These are phyloP conservation scores for Sericinus montela DNA, from an alignment of 2,888 invertebrate genomes.

Conservation along the genomic window DNA sequence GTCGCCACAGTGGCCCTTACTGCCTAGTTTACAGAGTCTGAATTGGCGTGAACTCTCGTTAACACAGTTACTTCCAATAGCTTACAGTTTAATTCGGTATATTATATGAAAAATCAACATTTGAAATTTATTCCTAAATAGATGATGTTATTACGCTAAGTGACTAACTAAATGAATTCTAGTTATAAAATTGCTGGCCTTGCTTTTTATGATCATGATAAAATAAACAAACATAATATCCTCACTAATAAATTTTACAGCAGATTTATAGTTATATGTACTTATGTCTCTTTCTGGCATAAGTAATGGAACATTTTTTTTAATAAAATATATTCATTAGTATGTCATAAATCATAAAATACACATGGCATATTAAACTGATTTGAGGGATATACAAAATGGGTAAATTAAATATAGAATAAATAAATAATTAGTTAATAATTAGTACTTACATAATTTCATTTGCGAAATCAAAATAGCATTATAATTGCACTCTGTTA, in stretches of 20 bases:
- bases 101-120: too few species aligned
- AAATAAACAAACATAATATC: too few species aligned
- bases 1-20: neutral
- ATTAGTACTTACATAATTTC: too few species aligned
- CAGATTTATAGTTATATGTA: too few species aligned
- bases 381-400: neutral
- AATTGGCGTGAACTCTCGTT: neutral
- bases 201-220: too few species aligned
- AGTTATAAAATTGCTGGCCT: conserved; percentile 5
- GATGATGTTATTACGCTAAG: neutral
- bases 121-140: neutral
- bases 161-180: conserved; percentile 1
- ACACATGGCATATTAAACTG: neutral
- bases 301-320: too few species aligned
- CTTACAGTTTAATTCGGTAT: conserved; percentile 4
- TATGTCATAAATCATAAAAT: neutral
- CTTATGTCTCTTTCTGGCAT: too few species aligned
- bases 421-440: too few species aligned
- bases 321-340: neutral
- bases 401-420: too few species aligned
- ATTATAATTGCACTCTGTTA: too few species aligned
- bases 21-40: neutral
- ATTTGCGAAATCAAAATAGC: too few species aligned
- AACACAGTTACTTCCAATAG: neutral
- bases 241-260: too few species aligned